Conservation (phyloP, 1,140 invertebrate species). For the Philopotamus ludificatus region DNA sequence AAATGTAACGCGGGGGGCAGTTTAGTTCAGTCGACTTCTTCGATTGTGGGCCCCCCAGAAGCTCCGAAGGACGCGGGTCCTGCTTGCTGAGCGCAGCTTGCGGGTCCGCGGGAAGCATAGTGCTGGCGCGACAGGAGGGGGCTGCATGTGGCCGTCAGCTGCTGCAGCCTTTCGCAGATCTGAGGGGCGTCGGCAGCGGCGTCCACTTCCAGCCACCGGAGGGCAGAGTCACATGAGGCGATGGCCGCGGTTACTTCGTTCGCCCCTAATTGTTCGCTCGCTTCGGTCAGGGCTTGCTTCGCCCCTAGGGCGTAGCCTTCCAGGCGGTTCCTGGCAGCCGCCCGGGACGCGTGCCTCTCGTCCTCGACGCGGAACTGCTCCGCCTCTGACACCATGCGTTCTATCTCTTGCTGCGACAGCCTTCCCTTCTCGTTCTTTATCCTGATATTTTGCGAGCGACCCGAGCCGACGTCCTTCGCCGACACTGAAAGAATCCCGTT, state of each 20-base stretch:
- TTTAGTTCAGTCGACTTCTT: too few species aligned
- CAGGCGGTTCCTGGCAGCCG: constrained; percentile 60
- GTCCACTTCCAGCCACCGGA: constrained; percentile 66
- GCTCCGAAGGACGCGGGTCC: too few species aligned
- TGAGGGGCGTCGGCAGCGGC: constrained; percentile 64
- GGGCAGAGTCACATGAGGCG: constrained; percentile 50
- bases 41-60: too few species aligned
- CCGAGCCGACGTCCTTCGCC: constrained; percentile 58
- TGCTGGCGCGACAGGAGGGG: constrained; percentile 53
- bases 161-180: constrained; percentile 60
- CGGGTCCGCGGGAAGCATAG: too few species aligned
- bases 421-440: constrained; percentile 62
- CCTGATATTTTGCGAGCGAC: constrained; percentile 57
- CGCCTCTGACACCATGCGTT: constrained; percentile 68
- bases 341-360: constrained; percentile 69
- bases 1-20: too few species aligned
- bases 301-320: constrained; percentile 68
- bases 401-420: constrained; percentile 58
- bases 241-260: constrained; percentile 30
- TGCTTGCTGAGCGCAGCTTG: too few species aligned
- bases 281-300: constrained; percentile 46
- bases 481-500: constrained; percentile 66
- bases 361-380: constrained; percentile 61
- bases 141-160: constrained; percentile 56
- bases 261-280: constrained; percentile 24